Evolutionary conservation across 1,140 invertebrate species (phyloP), one percentile per base, ranked within the genome.

Genomic region (Pachyrhynchus sulphureomaculatus): DNA sequence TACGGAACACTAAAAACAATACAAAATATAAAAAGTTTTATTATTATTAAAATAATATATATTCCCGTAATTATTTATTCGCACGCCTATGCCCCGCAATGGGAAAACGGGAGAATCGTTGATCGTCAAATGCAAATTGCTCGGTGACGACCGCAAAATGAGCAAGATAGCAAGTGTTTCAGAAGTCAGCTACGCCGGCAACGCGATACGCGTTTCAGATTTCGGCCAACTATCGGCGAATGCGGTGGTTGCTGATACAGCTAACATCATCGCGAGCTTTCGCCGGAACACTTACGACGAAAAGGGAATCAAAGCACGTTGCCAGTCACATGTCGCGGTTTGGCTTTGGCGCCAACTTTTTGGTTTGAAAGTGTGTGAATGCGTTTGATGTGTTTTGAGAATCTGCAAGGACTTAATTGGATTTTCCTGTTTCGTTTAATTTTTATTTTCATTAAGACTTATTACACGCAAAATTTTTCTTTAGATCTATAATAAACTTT

Each of bases 71-170:
- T n/a, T 15, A 37, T 13, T 1, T 37, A 32, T 1, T 2, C 44
- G 44, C 26, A 29, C 44, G 44, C 44, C 44, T 5, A 24, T 47
- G 44, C 4, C 18, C 21, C 44, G 21, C 23, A 32, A n/a, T 3
- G 44, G 21, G 21, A 47, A 32, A 47, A 47, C 21, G 44, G 44
- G 47, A 53, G 49, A 62, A 62, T 56, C 52, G 60, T 24, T 42
- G 60, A 62, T 62, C 34, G 60, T 29, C 51, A 51, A 62, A 62
- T 62, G 52, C 41, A 62, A 62, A 62, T 62, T 62, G 51, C 42
- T 62, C 59, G 37, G 59, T 62, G 49, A 62, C 52, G 51, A 56
- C 60, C 60, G 60, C 60, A 62, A 62, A 62, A 62, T 62, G 60
- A 62, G 60, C 60, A 62, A 62, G 60, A 62, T 56, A 56, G 60